Conservation (phyloP, 2,797 vertebrate species). For the Microchirus variegatus region DNA sequence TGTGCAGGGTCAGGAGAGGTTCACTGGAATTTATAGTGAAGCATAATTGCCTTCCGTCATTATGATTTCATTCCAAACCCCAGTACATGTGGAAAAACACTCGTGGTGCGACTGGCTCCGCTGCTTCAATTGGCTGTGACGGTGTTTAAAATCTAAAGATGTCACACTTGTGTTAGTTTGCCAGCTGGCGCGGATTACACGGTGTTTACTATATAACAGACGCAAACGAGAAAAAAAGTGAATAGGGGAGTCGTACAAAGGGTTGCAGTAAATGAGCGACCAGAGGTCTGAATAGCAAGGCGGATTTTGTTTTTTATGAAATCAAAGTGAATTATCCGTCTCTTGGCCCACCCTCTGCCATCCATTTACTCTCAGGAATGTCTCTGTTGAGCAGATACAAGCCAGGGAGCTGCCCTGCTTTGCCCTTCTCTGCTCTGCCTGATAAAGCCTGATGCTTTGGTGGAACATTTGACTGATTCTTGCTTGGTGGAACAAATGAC, state of each 20-base stretch:
- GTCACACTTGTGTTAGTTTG: slow-evolving; percentile 51
- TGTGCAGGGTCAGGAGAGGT: slow-evolving; percentile 8
- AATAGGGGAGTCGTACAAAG: too few species aligned
- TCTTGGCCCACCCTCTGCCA: slow-evolving; percentile 34
- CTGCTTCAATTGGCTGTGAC: slow-evolving; percentile 63
- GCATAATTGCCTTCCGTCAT: slow-evolving; percentile 23
- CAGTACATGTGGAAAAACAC: slow-evolving; percentile 51
- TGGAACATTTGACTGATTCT: slow-evolving; percentile 77
- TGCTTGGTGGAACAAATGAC: slow-evolving; percentile 81
- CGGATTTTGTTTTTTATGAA: slow-evolving; percentile 23
- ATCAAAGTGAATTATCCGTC: slow-evolving; percentile 27
- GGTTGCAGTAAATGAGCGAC: background rate
- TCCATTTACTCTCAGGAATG: slow-evolving; percentile 65
- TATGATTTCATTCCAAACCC: slow-evolving; percentile 37
- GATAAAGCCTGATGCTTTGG: slow-evolving; percentile 65
- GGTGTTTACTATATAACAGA: slow-evolving; percentile 16
- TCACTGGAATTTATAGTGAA: slow-evolving; percentile 30
- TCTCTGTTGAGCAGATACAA: slow-evolving; percentile 66
- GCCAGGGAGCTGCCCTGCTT: slow-evolving; percentile 57
- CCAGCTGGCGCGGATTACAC: slow-evolving; percentile 54
- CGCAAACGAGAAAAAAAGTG: too few species aligned
- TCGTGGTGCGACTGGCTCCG: slow-evolving; percentile 36
- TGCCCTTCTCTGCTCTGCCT: slow-evolving; percentile 65
- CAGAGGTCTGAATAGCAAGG: slow-evolving; percentile 11
- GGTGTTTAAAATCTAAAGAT: slow-evolving; percentile 51